Evolutionary conservation across 2,888 invertebrate species (phyloP).

Genomic region (Thumatha senex): DNA sequence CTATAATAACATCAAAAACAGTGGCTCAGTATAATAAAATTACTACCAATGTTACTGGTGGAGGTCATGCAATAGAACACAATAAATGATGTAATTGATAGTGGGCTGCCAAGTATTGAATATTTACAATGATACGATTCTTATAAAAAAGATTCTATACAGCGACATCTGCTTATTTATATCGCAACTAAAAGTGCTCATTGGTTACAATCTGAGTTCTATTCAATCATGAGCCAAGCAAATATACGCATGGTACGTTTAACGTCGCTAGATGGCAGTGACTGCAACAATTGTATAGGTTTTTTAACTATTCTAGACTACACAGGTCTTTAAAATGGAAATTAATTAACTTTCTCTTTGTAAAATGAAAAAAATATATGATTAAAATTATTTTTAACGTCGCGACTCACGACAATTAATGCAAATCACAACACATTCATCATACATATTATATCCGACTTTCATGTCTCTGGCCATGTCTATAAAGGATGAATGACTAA

Average conservation of each 20-base stretch:
- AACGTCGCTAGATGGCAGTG: conserved; percentile 7
- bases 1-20: conserved; percentile 3
- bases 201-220: conserved; percentile 2
- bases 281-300: neutral
- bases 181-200: conserved; percentile 22
- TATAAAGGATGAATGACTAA: conserved; percentile 37
- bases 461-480: conserved; percentile 22
- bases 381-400: conserved; percentile 6
- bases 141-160: conserved; percentile 19
- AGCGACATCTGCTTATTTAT: conserved; percentile 42
- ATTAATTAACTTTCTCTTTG: conserved; percentile 4
- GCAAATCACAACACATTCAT: conserved; percentile 22
- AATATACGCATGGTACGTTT: neutral
- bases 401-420: too few relatives aligned
- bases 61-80: conserved; percentile 42
- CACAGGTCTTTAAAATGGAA: neutral
- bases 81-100: conserved; percentile 40
- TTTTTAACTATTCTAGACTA: too few relatives aligned
- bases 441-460: conserved; percentile 21
- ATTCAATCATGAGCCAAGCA: neutral
- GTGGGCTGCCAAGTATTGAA: conserved; percentile 34
- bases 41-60: conserved; percentile 25
- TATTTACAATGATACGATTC: conserved; percentile 21
- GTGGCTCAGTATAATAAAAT: conserved; percentile 13
- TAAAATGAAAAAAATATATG: conserved; percentile 4